phyloP scores from a whole-genome alignment of 2,113 vertebrate species.

The Actenoides hombroni region DNA sequence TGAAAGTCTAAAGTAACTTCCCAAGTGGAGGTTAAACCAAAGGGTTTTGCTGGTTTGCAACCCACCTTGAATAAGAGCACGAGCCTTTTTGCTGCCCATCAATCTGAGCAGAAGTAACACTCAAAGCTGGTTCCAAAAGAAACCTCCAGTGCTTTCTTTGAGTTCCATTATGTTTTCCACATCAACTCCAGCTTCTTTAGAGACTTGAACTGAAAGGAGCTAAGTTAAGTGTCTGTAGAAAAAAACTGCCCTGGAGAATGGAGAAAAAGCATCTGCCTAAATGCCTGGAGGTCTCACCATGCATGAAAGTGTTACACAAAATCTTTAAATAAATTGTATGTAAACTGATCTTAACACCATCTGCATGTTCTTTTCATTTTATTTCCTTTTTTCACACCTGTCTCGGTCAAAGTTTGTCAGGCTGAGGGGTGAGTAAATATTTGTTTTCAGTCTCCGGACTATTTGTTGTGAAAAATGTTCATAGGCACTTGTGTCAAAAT shows the following conservation, averaged over 20 bases:
- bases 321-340: not conserved
- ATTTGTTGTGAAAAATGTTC: no score
- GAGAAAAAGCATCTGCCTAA: not conserved
- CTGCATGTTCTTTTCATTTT: no score
- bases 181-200: not conserved
- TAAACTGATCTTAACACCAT: no score
- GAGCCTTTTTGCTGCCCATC: not conserved
- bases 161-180: not conserved
- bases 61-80: not conserved
- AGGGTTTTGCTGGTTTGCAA: not conserved
- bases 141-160: not conserved
- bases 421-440: no score
- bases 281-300: not conserved
- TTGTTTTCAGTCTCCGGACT: no score
- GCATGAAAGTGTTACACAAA: not conserved
- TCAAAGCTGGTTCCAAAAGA: not conserved
- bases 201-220: not conserved
- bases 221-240: not conserved
- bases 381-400: no score
- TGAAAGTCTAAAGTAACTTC: not conserved
- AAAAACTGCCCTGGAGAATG: not conserved
- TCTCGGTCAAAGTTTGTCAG: no score
- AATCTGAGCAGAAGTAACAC: not conserved
- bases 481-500: no score
- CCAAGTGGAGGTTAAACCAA: not conserved